These are phyloP conservation scores for Elaphurus davidianus DNA, from an alignment of 2,113 vertebrate species.

Conservation along the genomic window DNA sequence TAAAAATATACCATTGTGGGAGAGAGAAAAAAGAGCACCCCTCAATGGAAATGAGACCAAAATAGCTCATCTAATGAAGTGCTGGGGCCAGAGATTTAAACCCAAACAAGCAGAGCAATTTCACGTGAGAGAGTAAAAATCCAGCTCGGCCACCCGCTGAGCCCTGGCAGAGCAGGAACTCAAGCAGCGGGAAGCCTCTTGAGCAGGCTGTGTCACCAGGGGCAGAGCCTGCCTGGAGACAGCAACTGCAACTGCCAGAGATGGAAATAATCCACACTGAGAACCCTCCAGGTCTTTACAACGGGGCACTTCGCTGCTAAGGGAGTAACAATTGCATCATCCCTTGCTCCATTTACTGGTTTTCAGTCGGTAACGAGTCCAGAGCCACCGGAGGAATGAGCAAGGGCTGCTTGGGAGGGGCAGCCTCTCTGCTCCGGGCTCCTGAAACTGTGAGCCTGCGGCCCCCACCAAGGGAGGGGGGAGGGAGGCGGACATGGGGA, in stretches of 20 bases:
- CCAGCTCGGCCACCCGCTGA: conserved; percentile 27
- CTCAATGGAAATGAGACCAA: conserved; percentile 67
- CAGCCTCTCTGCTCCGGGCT: neutral
- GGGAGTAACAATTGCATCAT: conserved; percentile 62
- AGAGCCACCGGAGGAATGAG: conserved; percentile 39
- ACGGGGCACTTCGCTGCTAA: conserved; percentile 27
- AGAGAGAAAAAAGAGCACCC: neutral
- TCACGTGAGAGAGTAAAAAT: conserved; percentile 43
- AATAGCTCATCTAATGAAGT: conserved; percentile 72
- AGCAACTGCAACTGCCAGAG: neutral
- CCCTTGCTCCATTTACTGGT: conserved; percentile 65
- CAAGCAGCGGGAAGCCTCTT: conserved; percentile 33
- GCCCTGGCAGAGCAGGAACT: conserved; percentile 39
- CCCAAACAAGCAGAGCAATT: conserved; percentile 67
- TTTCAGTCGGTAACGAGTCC: conserved; percentile 49
- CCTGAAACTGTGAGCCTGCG: neutral
- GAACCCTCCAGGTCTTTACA: conserved; percentile 42
- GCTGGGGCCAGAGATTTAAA: conserved; percentile 63
- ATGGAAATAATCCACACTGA: conserved; percentile 57
- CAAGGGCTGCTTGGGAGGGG: neutral
- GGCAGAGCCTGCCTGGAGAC: conserved; percentile 34
- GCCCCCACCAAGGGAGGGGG: neutral
- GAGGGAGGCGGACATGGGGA: no score
- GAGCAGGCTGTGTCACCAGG: conserved; percentile 29
- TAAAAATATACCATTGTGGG: conserved; percentile 49